phyloP scores from a whole-genome alignment of 2,888 invertebrate genomes.

The Tipula confusa region DNA sequence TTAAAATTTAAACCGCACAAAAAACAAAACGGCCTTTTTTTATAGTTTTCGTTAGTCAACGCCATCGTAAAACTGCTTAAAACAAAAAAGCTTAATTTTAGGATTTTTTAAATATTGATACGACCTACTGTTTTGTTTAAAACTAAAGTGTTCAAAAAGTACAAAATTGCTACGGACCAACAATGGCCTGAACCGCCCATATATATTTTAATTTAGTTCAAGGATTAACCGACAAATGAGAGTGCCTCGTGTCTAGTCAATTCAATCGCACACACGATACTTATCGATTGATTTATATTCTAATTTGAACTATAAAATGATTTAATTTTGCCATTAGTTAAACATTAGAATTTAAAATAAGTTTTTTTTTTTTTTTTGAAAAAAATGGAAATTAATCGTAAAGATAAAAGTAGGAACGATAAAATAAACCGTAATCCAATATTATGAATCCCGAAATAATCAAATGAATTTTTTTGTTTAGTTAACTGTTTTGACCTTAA shows the following conservation, averaged over 20 bases:
- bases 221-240: no score
- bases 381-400: not conserved
- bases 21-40: no score
- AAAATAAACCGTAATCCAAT: not conserved
- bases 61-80: no score
- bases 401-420: not conserved
- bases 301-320: not conserved
- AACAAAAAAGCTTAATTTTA: no score
- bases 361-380: not conserved
- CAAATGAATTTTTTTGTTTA: not conserved
- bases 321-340: not conserved
- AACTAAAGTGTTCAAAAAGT: no score
- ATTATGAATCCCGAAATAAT: not conserved
- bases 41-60: no score
- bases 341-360: not conserved
- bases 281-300: not conserved
- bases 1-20: no score
- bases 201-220: no score
- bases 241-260: not conserved
- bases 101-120: no score
- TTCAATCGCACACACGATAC: not conserved
- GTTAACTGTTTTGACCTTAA: not conserved
- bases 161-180: no score
- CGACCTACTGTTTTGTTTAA: no score
- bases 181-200: no score